phyloP scores from a whole-genome alignment of 2,797 vertebrate genomes.

The Agapornis canus region DNA sequence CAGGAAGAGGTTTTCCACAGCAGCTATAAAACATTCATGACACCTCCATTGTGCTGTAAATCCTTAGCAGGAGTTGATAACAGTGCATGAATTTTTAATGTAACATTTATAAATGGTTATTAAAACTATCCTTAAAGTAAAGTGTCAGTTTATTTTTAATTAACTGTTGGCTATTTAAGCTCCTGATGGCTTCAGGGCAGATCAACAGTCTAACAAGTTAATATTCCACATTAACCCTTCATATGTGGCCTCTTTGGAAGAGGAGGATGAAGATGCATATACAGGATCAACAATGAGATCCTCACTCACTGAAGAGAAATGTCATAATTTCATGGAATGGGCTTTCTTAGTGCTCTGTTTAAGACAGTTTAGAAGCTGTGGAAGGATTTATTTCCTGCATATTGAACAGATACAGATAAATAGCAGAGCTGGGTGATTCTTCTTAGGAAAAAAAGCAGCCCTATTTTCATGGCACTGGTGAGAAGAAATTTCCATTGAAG shows the following conservation, averaged over 20 bases:
- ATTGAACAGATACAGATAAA: not conserved
- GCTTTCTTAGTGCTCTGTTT: not conserved
- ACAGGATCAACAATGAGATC: not conserved
- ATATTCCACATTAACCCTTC: slow-evolving; percentile 70
- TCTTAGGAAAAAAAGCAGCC: not conserved
- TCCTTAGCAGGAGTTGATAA: slow-evolving; percentile 84
- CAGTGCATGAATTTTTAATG: slow-evolving; percentile 85
- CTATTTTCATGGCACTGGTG: not conserved
- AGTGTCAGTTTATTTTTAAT: slow-evolving; percentile 88
- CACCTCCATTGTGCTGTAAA: slow-evolving; percentile 84
- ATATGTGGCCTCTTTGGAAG: not conserved
- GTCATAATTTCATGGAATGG: not conserved
- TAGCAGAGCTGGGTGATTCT: not conserved
- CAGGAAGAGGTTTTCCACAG: slow-evolving; percentile 71
- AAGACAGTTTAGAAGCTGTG: not conserved
- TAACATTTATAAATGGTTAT: slow-evolving; percentile 88
- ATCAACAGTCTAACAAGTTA: slow-evolving; percentile 72
- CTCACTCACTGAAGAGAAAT: not conserved
- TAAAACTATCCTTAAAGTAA: slow-evolving; percentile 86
- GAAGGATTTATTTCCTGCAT: not conserved
- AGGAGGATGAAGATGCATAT: not conserved
- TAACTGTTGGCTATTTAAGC: slow-evolving; percentile 82
- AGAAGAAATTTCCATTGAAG: not conserved
- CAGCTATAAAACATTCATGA: slow-evolving; percentile 84
- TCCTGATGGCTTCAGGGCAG: slow-evolving; percentile 74